Evolutionary conservation across 2,797 vertebrate genomes (phyloP).

Genomic region (Miichthys miiuy): DNA sequence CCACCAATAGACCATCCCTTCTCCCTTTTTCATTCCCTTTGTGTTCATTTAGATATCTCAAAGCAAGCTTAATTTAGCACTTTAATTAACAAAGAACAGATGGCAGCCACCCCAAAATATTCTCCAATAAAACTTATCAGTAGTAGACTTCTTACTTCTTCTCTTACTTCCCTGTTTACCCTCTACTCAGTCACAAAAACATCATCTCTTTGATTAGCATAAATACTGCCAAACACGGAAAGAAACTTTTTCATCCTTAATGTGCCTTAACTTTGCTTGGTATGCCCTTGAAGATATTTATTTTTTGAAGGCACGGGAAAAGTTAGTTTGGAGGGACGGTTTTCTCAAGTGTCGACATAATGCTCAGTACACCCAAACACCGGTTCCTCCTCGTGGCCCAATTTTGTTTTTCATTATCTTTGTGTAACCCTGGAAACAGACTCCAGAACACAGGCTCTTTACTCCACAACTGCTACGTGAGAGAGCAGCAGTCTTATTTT

Average conservation of each 20-base stretch:
- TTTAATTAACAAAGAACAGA: background rate
- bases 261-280: background rate
- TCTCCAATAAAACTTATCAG: background rate
- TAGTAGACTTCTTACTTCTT: background rate
- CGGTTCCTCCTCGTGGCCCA: background rate
- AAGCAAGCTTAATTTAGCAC: background rate
- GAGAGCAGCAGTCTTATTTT: background rate
- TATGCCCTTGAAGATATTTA: constrained; percentile 1
- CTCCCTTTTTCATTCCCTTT: background rate
- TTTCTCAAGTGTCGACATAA: background rate
- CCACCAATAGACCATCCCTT: background rate
- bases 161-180: background rate
- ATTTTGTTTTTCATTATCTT: background rate
- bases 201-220: background rate
- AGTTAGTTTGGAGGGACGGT: background rate
- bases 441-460: background rate
- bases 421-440: background rate
- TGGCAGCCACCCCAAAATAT: background rate
- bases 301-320: background rate
- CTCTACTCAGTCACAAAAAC: background rate
- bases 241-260: background rate
- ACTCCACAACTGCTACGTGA: background rate
- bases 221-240: background rate
- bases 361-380: background rate
- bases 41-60: background rate